These are phyloP conservation scores for Camptogramma bilineatum DNA, from an alignment of 2,888 invertebrate genomes.

Conservation along the genomic window DNA sequence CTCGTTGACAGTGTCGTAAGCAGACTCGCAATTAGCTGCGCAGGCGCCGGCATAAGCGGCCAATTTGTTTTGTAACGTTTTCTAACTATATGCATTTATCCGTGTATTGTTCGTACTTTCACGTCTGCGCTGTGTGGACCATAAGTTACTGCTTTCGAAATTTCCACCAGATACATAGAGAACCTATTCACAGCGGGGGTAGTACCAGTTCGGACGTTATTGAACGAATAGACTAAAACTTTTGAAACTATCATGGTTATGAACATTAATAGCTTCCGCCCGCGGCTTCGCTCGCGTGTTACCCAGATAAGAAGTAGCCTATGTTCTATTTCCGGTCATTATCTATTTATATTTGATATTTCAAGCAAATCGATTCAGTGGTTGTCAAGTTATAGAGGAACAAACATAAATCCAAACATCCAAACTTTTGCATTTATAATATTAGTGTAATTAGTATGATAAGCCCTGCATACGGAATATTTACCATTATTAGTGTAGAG, in stretches of 20 bases:
- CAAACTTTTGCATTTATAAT: no score
- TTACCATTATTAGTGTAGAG: no score
- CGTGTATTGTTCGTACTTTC: constrained; percentile 45
- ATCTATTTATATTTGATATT: no score
- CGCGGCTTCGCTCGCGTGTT: no score
- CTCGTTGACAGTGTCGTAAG: constrained; percentile 35
- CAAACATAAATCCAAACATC: no score
- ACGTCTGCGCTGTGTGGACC: constrained; percentile 33
- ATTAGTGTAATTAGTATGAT: no score
- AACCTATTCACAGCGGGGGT: not conserved
- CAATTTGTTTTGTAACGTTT: constrained; percentile 47
- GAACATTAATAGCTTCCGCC: no score
- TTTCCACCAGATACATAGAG: constrained; percentile 22
- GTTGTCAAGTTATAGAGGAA: no score
- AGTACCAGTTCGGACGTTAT: not conserved
- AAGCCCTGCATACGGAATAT: no score
- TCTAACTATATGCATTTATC: constrained; percentile 28
- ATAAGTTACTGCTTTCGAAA: constrained; percentile 29
- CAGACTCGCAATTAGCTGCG: constrained; percentile 42
- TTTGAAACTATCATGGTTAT: not conserved
- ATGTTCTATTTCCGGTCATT: no score
- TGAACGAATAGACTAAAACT: not conserved
- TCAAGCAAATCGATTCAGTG: no score
- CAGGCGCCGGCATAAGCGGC: constrained; percentile 39
- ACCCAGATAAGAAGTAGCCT: no score